Conservation (phyloP, 2,797 vertebrate species). For the Percopsis omiscomaycus region DNA sequence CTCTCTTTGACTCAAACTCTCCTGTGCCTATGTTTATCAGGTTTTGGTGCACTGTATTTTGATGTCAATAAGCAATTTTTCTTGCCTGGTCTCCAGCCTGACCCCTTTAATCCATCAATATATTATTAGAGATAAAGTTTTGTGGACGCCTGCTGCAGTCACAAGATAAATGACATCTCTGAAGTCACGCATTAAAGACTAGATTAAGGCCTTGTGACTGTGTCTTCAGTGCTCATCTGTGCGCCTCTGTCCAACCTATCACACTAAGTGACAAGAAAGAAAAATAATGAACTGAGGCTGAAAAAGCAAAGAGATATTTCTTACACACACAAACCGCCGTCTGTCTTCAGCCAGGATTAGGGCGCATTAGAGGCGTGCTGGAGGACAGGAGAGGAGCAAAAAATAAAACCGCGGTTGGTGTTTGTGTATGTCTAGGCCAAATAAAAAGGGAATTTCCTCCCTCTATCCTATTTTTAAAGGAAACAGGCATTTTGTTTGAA, state of each 20-base stretch:
- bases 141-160: slow-evolving; percentile 99
- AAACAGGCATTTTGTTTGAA: slow-evolving; percentile 47
- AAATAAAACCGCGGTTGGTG: slow-evolving; percentile 48
- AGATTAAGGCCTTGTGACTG: slow-evolving; percentile 99
- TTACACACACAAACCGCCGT: slow-evolving; percentile 87
- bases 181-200: slow-evolving; percentile 99
- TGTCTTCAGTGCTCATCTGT: slow-evolving; percentile 99
- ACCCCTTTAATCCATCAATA: slow-evolving; percentile 99
- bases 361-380: slow-evolving; percentile 87
- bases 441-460: slow-evolving; percentile 61
- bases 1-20: slow-evolving; percentile 77
- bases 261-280: slow-evolving; percentile 99
- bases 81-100: slow-evolving; percentile 99
- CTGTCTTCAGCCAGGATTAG: slow-evolving; percentile 98
- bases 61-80: slow-evolving; percentile 99
- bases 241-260: slow-evolving; percentile 99
- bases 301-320: slow-evolving; percentile 96
- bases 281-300: slow-evolving; percentile 99
- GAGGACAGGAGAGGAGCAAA: slow-evolving; percentile 83
- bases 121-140: slow-evolving; percentile 99
- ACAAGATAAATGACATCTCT: slow-evolving; percentile 99
- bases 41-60: slow-evolving; percentile 99
- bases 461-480: slow-evolving; percentile 46
- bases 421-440: slow-evolving; percentile 67
- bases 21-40: slow-evolving; percentile 99